phyloP scores from a whole-genome alignment of 2,888 invertebrate species.

The Aporophyla lueneburgensis region DNA sequence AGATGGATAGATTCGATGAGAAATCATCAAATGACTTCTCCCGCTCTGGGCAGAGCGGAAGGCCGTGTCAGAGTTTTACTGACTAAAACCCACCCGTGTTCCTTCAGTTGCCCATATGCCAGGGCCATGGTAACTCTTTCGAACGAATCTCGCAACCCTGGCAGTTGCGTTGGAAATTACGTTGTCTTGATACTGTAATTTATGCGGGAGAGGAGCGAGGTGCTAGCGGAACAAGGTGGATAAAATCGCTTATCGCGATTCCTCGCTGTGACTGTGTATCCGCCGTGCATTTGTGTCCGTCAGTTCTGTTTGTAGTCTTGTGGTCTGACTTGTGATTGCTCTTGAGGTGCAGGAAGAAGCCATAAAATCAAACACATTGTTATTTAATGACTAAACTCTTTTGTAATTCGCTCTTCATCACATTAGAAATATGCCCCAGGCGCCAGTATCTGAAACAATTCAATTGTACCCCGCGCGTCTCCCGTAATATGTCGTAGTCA shows the following conservation, averaged over 20 bases:
- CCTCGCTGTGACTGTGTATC: not conserved
- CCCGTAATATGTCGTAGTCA: too few relatives aligned
- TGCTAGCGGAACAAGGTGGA: not conserved
- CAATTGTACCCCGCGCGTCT: too few relatives aligned
- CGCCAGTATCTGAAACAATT: not conserved
- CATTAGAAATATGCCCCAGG: not conserved
- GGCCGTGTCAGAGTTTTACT: too few relatives aligned
- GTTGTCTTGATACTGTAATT: conserved; percentile 22
- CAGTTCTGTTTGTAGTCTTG: too few relatives aligned
- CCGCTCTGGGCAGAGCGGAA: too few relatives aligned
- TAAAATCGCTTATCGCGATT: not conserved
- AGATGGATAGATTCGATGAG: too few relatives aligned
- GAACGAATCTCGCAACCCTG: too few relatives aligned
- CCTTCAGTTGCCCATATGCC: too few relatives aligned
- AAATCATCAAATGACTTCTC: too few relatives aligned
- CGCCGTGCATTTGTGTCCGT: not conserved
- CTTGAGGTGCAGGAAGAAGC: not conserved
- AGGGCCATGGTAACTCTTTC: too few relatives aligned
- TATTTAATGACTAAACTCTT: not conserved
- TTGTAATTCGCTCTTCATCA: not conserved
- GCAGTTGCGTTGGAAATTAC: too few relatives aligned
- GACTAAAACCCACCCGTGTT: too few relatives aligned
- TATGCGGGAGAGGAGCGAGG: not conserved
- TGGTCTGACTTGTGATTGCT: not conserved
- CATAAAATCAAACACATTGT: not conserved